Evolutionary conservation across 1,140 invertebrate genomes (phyloP), one percentile per base, ranked within the genome.

Genomic region (Coelopa frigida): DNA sequence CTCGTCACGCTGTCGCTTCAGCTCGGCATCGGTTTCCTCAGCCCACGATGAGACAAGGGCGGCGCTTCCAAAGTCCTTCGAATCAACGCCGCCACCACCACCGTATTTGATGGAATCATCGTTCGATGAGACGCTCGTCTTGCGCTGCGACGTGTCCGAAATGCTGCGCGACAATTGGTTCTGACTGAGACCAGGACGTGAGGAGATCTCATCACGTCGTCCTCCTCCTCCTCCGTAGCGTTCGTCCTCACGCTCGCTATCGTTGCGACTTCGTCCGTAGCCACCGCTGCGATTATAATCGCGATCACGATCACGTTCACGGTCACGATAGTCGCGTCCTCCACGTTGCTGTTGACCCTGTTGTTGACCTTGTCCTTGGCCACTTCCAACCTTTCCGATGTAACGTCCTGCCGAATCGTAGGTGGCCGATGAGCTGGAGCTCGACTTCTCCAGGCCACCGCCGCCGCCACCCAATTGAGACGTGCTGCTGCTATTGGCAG

Each of bases 331-430:
- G 12, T n/a, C 15, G 4, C 32, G 23, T 6, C 10, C 37, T 4
- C 21, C 21, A 4, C 41, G 35, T 47, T 46, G 47, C 35, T 48
- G 14, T 22, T 42, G 52, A 23, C 43, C 39, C 11, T 21, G 33
- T 10, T 10, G 14, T 29, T n/a, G n/a, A n/a, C n/a, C n/a, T 29
- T 43, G 29, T 20, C 33, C 38, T 26, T 44, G 38, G 17, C 37
- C 20, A 18, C 17, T 48, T 8, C 54, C 50, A 3, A 56, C 55
- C 40, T 68, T 65, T 21, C 63, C 64, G 15, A 64, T 49, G 39
- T 69, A 67, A 11, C 64, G 56, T 29, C 70, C 68, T n/a, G n/a
- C n/a, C 7, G 67, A 58, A 41, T 78, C 75, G 37, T 76, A 77
- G 50, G 72, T 71, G 7, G 27, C 4, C 8, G 62, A 51, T 44